These are phyloP conservation scores for Phyto melanocephala DNA, from an alignment of 2,888 invertebrate genomes.

Conservation along the genomic window DNA sequence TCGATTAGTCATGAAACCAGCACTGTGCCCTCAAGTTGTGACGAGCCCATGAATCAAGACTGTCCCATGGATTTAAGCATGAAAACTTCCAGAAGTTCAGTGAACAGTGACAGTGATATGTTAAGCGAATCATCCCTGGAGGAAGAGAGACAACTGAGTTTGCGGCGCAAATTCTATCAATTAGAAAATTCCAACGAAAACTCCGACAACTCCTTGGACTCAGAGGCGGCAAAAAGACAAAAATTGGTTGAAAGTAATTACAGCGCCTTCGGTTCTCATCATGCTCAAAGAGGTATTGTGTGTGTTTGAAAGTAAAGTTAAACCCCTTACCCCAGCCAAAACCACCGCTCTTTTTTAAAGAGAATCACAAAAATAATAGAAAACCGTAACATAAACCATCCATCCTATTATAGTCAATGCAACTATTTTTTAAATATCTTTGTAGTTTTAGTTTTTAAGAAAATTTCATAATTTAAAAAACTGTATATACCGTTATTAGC, in stretches of 20 bases:
- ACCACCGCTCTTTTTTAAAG: slow-evolving; percentile 40
- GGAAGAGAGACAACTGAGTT: slow-evolving; percentile 66
- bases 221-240: slow-evolving; percentile 47
- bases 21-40: slow-evolving; percentile 81
- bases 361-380: not conserved
- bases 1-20: slow-evolving; percentile 71
- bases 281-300: slow-evolving; percentile 56
- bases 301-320: slow-evolving; percentile 32
- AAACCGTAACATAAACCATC: slow-evolving; percentile 36
- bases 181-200: slow-evolving; percentile 66
- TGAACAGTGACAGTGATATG: slow-evolving; percentile 73
- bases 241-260: slow-evolving; percentile 47
- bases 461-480: not conserved
- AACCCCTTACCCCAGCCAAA: slow-evolving; percentile 23
- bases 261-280: slow-evolving; percentile 40
- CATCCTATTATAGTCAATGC: slow-evolving; percentile 57
- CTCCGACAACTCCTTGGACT: slow-evolving; percentile 47
- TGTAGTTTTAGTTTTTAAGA: not conserved
- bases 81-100: slow-evolving; percentile 79
- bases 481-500: slow-evolving; percentile 29
- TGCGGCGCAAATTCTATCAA: slow-evolving; percentile 73
- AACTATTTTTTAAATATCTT: slow-evolving; percentile 31
- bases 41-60: slow-evolving; percentile 79
- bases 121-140: slow-evolving; percentile 68
- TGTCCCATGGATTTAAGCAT: slow-evolving; percentile 84